Conservation (phyloP, 2,888 invertebrate species). For the Lutraria lutraria region DNA sequence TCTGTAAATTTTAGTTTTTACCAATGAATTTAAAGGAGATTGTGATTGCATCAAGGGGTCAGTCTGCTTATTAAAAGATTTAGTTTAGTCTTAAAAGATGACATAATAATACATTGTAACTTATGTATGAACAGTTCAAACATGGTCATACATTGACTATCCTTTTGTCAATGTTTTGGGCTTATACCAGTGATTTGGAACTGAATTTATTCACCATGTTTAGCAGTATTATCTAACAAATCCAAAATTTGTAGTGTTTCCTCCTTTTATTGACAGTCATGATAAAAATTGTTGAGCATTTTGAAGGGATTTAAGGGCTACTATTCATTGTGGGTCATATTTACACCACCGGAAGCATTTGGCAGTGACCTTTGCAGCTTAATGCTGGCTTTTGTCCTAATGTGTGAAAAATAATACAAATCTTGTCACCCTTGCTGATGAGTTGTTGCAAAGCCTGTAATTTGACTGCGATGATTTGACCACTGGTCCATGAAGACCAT, state of each 20-base stretch:
- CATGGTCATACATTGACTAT: too few relatives aligned
- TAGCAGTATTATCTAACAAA: not conserved
- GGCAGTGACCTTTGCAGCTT: constrained; percentile 25
- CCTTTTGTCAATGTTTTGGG: not conserved
- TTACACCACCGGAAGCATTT: constrained; percentile 38
- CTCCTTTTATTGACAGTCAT: not conserved
- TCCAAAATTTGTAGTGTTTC: not conserved
- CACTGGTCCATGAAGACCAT: not conserved
- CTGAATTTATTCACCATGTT: not conserved
- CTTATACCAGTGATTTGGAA: not conserved
- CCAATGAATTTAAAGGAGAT: too few relatives aligned
- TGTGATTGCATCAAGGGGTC: too few relatives aligned
- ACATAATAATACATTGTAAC: too few relatives aligned
- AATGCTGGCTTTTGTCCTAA: constrained; percentile 38
- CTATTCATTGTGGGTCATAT: not conserved
- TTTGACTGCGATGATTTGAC: constrained; percentile 11
- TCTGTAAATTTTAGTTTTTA: too few relatives aligned
- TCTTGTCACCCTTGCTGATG: constrained; percentile 36
- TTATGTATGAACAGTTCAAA: too few relatives aligned
- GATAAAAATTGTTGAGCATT: not conserved
- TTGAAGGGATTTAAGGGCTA: not conserved
- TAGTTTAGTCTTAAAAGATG: too few relatives aligned
- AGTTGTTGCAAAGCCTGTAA: constrained; percentile 43
- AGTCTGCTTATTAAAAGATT: too few relatives aligned
- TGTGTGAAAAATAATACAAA: constrained; percentile 45